Evolutionary conservation across 1,140 invertebrate species (phyloP), one percentile per base, ranked within the genome.

Genomic region (Tetramorium simillimum): DNA sequence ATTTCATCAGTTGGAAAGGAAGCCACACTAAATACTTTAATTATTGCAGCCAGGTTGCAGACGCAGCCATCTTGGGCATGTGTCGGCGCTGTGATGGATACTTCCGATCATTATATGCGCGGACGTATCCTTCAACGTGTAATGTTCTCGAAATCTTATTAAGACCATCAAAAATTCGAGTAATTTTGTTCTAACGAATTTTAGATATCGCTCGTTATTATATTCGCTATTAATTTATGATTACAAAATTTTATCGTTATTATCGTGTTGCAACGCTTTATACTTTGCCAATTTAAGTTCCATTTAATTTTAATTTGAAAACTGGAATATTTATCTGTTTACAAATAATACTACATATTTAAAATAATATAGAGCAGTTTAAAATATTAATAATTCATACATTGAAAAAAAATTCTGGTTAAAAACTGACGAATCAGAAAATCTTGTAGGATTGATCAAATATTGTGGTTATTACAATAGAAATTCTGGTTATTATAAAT

Each of bases 11-110:
- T 12, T 84, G 69, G 28, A 69, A 89, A 84, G 46, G 78, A 72
- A 77, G 67, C 80, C 56, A 84, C 80, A 60, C 40, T 84, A 75
- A 84, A 78, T 73, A 89, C 88, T 84, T 90, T 90, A 89, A 90
- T 90, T 90, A 90, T 89, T 89, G 78, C 73, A 89, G 89, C 62
- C 89, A 90, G 88, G 75, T 89, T 90, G 88, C 85, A 85, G 70
- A 89, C 85, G 77, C 89, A 73, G 89, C 89, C 89, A 90, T 90
- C 88, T 90, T 90, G 85, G 49, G 46, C 77, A 46, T 77, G 58
- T 73, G 63, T 73, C 58, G 88, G 89, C 89, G 65, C 88, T 62
- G 89, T 90, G 85, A 80, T 86, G 75, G 75, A 63, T 73, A 63
- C 33, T 78, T 80, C 85, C 77, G 76, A 90, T 89, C 69, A 75